Conservation (phyloP, 2,797 vertebrate genomes). For the Crocidura indochinensis region DNA sequence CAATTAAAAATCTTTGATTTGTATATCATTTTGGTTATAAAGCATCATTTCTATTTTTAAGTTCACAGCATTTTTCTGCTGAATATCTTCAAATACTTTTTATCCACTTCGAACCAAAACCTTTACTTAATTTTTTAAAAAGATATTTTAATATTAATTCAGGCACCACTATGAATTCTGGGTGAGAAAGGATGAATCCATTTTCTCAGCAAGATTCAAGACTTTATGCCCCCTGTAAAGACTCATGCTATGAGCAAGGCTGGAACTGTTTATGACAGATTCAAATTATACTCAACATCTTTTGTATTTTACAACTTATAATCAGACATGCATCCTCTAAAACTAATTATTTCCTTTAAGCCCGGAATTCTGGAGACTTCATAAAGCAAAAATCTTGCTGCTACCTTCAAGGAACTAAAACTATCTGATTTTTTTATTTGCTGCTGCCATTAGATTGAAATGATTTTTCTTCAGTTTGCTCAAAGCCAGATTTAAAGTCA, state of each 20-base stretch:
- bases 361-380: conserved; percentile 73
- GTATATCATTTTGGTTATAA: background rate
- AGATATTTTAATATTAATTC: conserved; percentile 40
- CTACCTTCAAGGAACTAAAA: conserved; percentile 87
- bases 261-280: conserved; percentile 86
- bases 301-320: conserved; percentile 74
- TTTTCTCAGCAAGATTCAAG: conserved; percentile 81
- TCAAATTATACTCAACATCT: conserved; percentile 84
- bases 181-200: conserved; percentile 71
- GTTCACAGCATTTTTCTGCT: conserved; percentile 7
- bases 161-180: conserved; percentile 57
- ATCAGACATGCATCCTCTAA: conserved; percentile 77
- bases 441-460: conserved; percentile 91
- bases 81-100: conserved; percentile 18
- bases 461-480: conserved; percentile 92
- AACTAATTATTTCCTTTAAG: conserved; percentile 72
- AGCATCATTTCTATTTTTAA: conserved; percentile 40
- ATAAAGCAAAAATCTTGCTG: conserved; percentile 83
- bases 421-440: conserved; percentile 88
- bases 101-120: conserved; percentile 54
- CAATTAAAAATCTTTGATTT: conserved; percentile 57
- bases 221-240: conserved; percentile 73
- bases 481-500: conserved; percentile 92
- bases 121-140: conserved; percentile 7
- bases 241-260: conserved; percentile 71